Evolutionary conservation across 2,888 invertebrate species (phyloP).

Genomic region (Phortica okadai): DNA sequence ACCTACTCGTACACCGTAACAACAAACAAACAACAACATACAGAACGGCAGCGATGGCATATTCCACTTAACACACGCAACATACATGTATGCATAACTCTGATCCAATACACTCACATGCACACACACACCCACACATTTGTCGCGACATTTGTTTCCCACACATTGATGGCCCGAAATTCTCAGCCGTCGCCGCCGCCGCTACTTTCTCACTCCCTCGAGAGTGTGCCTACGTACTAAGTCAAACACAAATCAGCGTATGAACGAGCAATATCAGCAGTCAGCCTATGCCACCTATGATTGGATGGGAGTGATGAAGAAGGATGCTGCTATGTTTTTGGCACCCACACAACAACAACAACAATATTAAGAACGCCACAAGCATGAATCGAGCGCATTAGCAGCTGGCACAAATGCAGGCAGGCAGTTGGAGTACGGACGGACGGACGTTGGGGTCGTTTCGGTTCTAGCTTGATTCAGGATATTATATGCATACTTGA

Average conservation of each 20-base stretch:
- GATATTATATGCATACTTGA: constrained; percentile 70
- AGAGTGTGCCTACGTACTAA: background rate
- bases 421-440: background rate
- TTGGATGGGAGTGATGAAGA: background rate
- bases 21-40: background rate
- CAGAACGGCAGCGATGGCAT: background rate
- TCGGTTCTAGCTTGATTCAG: constrained; percentile 43
- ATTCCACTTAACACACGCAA: background rate
- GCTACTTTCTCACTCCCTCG: background rate
- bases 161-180: constrained; percentile 6
- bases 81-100: background rate
- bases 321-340: constrained; percentile 16
- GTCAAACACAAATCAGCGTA: background rate
- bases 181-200: background rate
- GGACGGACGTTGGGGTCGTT: no score
- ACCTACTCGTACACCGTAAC: background rate
- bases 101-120: background rate
- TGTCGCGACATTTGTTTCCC: constrained; percentile 29
- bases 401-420: constrained; percentile 11
- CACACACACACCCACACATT: constrained; percentile 3
- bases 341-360: constrained; percentile 8
- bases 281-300: background rate
- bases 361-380: constrained; percentile 15
- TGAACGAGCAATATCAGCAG: background rate
- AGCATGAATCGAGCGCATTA: constrained; percentile 21